Conservation (phyloP, 1,140 invertebrate species). For the Drosophila littoralis region DNA sequence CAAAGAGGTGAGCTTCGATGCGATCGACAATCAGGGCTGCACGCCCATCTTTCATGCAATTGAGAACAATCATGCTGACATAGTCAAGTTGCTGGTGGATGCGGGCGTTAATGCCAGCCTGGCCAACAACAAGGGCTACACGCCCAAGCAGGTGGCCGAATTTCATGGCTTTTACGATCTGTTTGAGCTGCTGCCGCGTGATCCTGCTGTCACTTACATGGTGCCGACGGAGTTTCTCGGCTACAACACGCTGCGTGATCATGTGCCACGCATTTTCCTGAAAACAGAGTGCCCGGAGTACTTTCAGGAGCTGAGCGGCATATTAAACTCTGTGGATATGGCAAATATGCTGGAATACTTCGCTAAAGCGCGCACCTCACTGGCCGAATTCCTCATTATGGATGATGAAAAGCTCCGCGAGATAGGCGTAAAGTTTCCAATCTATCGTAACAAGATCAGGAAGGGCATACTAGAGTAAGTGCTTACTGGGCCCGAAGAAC, state of each 20-base stretch:
- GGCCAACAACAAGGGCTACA: constrained; percentile 84
- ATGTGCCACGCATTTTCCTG: constrained; percentile 77
- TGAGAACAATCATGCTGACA: constrained; percentile 77
- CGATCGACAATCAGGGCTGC: constrained; percentile 85
- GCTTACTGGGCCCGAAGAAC: neutral
- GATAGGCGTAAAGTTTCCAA: constrained; percentile 82
- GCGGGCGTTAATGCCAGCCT: constrained; percentile 74
- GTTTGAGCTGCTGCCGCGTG: constrained; percentile 80
- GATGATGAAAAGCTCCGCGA: constrained; percentile 76
- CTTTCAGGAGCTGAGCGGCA: constrained; percentile 82
- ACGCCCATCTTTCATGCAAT: constrained; percentile 85
- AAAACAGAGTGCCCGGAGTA: constrained; percentile 84
- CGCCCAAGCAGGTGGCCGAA: constrained; percentile 84
- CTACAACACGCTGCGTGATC: constrained; percentile 70
- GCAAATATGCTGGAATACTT: constrained; percentile 79
- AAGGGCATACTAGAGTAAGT: constrained; percentile 84
- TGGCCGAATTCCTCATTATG: constrained; percentile 84
- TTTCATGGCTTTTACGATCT: constrained; percentile 83
- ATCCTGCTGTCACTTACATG: constrained; percentile 52
- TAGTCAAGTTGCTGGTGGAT: constrained; percentile 84
- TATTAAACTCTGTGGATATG: constrained; percentile 81
- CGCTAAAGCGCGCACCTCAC: constrained; percentile 71
- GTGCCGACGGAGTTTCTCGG: constrained; percentile 59
- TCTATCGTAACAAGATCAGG: constrained; percentile 84
- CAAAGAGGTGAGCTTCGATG: constrained; percentile 79